Conservation (phyloP, 2,797 vertebrate genomes). For the Tadarida brasiliensis region DNA sequence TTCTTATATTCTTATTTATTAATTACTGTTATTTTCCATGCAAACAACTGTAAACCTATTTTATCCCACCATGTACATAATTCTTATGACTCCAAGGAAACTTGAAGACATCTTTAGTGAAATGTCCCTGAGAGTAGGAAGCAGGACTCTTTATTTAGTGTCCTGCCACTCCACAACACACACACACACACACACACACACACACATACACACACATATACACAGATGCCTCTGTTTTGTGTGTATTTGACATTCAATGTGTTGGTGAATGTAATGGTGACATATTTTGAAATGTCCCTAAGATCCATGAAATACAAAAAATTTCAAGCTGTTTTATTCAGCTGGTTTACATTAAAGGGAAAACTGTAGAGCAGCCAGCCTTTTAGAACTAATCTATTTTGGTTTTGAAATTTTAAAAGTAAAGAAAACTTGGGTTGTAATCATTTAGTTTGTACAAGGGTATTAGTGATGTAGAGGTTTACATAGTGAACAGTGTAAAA, state of each 20-base stretch:
- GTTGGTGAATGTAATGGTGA: conserved; percentile 8
- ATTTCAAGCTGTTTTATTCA: neutral
- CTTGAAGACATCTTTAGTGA: neutral
- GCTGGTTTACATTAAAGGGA: conserved; percentile 13
- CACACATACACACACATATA: neutral
- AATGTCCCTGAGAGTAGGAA: neutral
- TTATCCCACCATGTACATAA: neutral
- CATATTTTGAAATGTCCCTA: conserved; percentile 25
- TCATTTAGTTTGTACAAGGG: conserved; percentile 1
- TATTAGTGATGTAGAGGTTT: neutral
- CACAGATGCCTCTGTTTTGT: neutral
- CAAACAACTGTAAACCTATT: neutral
- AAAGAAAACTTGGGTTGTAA: conserved; percentile 36
- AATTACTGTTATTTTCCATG: neutral
- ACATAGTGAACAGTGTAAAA: neutral
- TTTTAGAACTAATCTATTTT: conserved; percentile 1
- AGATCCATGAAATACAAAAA: conserved; percentile 19
- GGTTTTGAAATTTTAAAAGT: conserved; percentile 32
- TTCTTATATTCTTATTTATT: neutral
- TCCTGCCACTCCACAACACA: neutral
- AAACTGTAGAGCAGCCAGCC: neutral
- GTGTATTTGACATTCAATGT: neutral
- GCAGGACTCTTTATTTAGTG: neutral
- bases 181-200: neutral
- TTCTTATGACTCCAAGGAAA: neutral